A percentile compares a stretch with the other conserved stretches of the same genome.
These are phyloP conservation scores for Sebastes hubbsi DNA, from an alignment of 2,797 vertebrate species.

Conservation along the genomic window DNA sequence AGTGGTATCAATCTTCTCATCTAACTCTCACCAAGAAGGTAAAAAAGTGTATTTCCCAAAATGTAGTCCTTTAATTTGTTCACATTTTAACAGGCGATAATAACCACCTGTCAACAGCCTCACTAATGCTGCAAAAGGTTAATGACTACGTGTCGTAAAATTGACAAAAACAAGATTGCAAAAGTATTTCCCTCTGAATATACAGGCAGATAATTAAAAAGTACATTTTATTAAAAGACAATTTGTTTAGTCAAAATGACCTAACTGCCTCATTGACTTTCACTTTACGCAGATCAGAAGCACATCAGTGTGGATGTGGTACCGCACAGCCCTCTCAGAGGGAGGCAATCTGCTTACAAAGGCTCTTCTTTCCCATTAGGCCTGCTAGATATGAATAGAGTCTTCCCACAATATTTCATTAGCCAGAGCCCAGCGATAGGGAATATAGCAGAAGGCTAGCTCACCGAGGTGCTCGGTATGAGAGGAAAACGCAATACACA, in stretches of 20 bases:
- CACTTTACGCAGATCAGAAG: slow-evolving; percentile 31
- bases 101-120: neutral
- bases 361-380: slow-evolving; percentile 62
- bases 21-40: neutral
- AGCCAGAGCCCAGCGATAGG: slow-evolving; percentile 52
- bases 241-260: slow-evolving; percentile 37
- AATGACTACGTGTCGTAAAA: neutral
- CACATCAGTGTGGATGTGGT: slow-evolving; percentile 38
- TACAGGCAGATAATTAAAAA: slow-evolving; percentile 29
- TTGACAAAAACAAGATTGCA: slow-evolving; percentile 16
- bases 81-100: neutral
- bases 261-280: slow-evolving; percentile 55
- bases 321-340: slow-evolving; percentile 34
- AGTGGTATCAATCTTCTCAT: neutral
- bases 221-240: neutral
- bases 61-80: neutral
- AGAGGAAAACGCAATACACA: slow-evolving; percentile 44
- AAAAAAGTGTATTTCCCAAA: neutral
- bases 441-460: slow-evolving; percentile 44
- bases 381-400: slow-evolving; percentile 68
- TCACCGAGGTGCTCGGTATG: slow-evolving; percentile 40
- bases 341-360: slow-evolving; percentile 66
- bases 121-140: neutral
- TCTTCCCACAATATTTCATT: slow-evolving; percentile 70
- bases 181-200: neutral